Evolutionary conservation across 2,113 vertebrate species (phyloP).

Genomic region (Onychostruthus taczanowskii): DNA sequence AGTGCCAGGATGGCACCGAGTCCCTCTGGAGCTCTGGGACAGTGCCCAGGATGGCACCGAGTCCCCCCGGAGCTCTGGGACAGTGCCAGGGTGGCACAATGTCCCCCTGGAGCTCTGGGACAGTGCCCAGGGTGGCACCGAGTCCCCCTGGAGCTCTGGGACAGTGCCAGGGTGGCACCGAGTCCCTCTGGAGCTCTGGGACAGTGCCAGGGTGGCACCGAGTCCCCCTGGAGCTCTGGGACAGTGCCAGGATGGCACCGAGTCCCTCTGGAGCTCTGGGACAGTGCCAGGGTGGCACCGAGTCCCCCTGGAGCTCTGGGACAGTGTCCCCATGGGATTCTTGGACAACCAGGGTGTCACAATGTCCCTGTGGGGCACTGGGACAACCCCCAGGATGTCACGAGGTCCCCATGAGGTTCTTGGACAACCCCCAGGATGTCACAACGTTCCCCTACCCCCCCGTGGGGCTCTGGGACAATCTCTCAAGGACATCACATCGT

Average conservation of each 20-base stretch:
- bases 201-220: neutral
- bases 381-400: too few species aligned
- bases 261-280: neutral
- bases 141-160: neutral
- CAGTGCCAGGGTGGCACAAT: neutral
- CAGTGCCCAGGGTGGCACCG: too few species aligned
- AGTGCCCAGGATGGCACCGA: fast-evolving
- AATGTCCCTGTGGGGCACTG: too few species aligned
- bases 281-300: neutral
- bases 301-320: neutral
- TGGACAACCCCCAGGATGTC: too few species aligned
- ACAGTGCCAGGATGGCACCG: neutral
- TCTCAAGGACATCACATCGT: too few species aligned
- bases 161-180: neutral
- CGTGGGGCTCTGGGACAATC: too few species aligned
- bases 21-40: neutral
- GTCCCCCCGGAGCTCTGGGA: neutral
- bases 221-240: neutral
- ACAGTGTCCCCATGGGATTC: neutral
- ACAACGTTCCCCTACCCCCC: too few species aligned
- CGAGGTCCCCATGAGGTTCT: too few species aligned
- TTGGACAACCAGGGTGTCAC: too few species aligned
- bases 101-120: too few species aligned
- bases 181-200: neutral
- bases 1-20: neutral